Evolutionary conservation across 1,140 invertebrate species (phyloP), one percentile per base, ranked within the genome.

Genomic region (Apis mellifera): DNA sequence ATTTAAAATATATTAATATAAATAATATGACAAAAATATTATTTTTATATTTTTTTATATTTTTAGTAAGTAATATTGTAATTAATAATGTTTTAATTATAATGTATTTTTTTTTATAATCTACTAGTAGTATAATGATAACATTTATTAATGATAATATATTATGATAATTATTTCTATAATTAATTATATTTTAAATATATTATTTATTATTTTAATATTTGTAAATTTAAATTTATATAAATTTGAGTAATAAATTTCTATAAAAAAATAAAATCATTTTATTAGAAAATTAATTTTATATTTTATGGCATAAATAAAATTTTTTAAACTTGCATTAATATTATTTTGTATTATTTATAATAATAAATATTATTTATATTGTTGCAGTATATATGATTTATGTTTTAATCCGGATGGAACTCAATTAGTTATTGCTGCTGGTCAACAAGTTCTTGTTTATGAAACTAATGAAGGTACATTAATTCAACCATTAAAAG

Each of bases 331-430:
- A 19, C 0, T 21, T 57, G 7, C 8, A 21, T 42, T 23, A 60
- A 2, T 32, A 68, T 50, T 50, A 68, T 68, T 68, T 48, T 50
- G 2, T 50, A 50, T 15, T 68, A 50, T 48, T 50, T 9, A 50
- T 17, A 52, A 0, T 1, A 32, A 26, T 75, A 70, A 17, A 26
- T 23, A 78, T 9, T 52, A 64, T 73, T 84, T 84, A 65, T 87
- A 84, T 89, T 89, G 80, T 96, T 96, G 83, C 92, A 99, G 98
- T 94, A 97, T 99, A 68, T 99, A 99, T 93, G 97, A 98, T 91
- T 93, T 99, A 84, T 99, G 98, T 93, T 99, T 99, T 92, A 98
- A 97, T 93, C 98, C 99, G 50, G 98, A 99, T 95, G 99, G 99
- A 12, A 96, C 96, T 66, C 98, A 99, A 93, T 94, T 99, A 78